A percentile compares a stretch with the other conserved stretches of the same genome.
Conservation (phyloP, 2,797 vertebrate species). For the Pseudochirops corinnae region DNA sequence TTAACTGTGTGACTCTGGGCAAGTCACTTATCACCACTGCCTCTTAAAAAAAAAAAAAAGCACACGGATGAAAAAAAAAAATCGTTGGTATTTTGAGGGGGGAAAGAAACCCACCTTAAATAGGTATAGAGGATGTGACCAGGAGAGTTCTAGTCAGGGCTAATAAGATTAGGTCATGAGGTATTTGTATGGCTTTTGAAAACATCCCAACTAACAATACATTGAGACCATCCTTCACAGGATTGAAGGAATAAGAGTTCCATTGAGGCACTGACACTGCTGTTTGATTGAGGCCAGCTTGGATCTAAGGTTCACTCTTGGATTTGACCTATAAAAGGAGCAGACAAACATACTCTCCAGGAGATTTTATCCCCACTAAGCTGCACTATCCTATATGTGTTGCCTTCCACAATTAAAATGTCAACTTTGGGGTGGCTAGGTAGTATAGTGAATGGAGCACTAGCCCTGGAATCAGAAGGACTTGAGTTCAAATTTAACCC, state of each 20-base stretch:
- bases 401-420: background rate
- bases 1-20: background rate
- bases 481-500: too few relatives aligned
- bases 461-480: too few relatives aligned
- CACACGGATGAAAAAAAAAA: background rate
- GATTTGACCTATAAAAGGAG: background rate
- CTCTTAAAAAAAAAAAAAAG: background rate
- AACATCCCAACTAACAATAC: background rate
- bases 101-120: background rate
- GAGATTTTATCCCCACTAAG: background rate
- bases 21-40: background rate
- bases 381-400: background rate
- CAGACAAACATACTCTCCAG: background rate
- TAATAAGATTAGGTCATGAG: background rate
- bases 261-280: background rate
- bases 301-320: background rate
- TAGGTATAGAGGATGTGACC: background rate
- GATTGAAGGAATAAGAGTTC: background rate
- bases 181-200: background rate
- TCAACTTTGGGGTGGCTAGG: too few relatives aligned
- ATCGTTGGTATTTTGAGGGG: background rate
- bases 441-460: too few relatives aligned
- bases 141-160: background rate
- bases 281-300: background rate
- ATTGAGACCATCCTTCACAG: background rate